Conservation (phyloP, 2,113 vertebrate species). For the Mus spicilegus region DNA sequence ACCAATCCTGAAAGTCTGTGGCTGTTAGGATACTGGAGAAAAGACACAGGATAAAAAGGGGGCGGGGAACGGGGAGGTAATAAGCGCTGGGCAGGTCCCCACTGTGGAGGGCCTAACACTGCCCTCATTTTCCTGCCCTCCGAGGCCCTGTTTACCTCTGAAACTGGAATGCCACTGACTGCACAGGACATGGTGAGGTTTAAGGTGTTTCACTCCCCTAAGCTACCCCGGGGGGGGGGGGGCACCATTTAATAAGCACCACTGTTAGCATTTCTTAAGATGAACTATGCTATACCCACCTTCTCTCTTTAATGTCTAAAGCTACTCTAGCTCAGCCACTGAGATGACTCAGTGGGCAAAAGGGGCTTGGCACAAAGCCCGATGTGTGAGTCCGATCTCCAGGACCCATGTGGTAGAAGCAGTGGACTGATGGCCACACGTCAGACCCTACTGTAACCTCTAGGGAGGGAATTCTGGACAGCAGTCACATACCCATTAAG, state of each 20-base stretch:
- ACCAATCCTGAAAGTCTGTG: neutral
- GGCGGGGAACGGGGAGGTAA: accelerated
- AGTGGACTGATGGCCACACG: neutral
- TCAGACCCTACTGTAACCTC: neutral
- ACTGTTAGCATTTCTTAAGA: neutral
- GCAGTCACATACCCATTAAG: neutral
- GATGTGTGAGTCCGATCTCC: neutral
- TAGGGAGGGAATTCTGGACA: neutral
- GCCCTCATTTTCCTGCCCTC: neutral
- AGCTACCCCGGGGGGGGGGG: neutral
- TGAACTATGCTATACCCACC: neutral
- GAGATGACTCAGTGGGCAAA: neutral
- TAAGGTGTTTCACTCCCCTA: neutral
- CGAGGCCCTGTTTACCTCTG: neutral
- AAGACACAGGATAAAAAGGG: neutral
- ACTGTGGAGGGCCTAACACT: neutral
- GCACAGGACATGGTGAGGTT: neutral
- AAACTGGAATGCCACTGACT: neutral
- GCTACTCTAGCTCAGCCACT: neutral
- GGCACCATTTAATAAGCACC: neutral
- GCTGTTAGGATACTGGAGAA: neutral
- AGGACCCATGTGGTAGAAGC: neutral
- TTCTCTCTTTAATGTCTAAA: neutral
- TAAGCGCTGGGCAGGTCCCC: no score
- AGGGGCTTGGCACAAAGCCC: neutral